phyloP scores from a whole-genome alignment of 2,888 invertebrate genomes.

The Caenorhabditis sinica region DNA sequence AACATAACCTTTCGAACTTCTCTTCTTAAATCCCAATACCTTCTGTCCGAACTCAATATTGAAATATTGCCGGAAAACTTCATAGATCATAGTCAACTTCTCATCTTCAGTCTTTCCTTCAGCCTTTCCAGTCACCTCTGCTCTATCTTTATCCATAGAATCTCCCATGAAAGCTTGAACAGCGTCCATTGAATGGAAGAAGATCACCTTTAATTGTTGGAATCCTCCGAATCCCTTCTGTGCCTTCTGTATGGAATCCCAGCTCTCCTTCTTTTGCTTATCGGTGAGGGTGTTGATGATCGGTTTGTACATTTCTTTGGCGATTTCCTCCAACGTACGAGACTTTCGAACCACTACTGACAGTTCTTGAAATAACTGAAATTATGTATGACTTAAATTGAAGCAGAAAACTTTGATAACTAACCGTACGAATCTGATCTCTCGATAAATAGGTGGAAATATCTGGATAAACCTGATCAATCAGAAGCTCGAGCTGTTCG shows the following conservation, averaged over 20 bases:
- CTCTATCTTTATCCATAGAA: constrained; percentile 60
- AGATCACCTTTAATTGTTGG: constrained; percentile 60
- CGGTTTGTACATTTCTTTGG: constrained; percentile 48
- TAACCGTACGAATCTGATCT: constrained; percentile 40
- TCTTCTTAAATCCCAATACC: not conserved
- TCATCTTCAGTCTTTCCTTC: constrained; percentile 49
- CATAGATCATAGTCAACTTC: constrained; percentile 35
- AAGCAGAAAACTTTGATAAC: not conserved
- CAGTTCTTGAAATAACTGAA: constrained; percentile 17
- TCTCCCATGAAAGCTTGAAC: constrained; percentile 63
- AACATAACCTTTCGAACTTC: not conserved
- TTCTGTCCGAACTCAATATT: constrained; percentile 65
- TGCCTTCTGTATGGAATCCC: constrained; percentile 65
- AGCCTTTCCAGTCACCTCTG: constrained; percentile 37
- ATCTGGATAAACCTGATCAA: constrained; percentile 61
- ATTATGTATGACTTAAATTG: not conserved
- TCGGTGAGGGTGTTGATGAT: constrained; percentile 42
- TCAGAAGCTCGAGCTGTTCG: constrained; percentile 50
- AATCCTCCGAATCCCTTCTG: constrained; percentile 59
- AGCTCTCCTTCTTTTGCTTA: constrained; percentile 36
- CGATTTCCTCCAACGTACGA: constrained; percentile 45
- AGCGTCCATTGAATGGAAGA: constrained; percentile 63
- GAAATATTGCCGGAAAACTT: constrained; percentile 58
- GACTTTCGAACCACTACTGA: constrained; percentile 28
- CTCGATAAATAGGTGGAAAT: constrained; percentile 50